Evolutionary conservation across 2,113 vertebrate species (phyloP).

Genomic region (Neopipo cinnamomea): DNA sequence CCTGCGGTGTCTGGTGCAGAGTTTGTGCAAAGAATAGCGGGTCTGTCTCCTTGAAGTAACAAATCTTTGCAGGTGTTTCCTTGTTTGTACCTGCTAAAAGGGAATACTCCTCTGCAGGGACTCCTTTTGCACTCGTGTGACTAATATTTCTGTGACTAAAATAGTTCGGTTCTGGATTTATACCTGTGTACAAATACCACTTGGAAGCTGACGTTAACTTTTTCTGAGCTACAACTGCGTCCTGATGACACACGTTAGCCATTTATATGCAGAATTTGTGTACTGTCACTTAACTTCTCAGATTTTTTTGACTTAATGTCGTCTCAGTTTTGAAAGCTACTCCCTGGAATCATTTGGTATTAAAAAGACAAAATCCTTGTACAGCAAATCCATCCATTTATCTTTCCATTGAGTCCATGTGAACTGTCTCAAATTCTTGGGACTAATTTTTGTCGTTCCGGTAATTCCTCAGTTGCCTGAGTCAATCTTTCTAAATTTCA

Average conservation of each 20-base stretch:
- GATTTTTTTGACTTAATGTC: slow-evolving; percentile 18
- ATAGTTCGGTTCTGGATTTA: slow-evolving; percentile 60
- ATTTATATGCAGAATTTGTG: slow-evolving; percentile 36
- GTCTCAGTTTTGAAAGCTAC: slow-evolving; percentile 23
- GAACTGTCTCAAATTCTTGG: neutral
- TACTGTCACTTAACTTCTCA: slow-evolving; percentile 30
- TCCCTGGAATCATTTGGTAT: slow-evolving; percentile 41
- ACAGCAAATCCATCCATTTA: neutral
- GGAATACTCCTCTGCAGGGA: slow-evolving; percentile 75
- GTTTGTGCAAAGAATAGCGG: slow-evolving; percentile 71
- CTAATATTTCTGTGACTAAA: slow-evolving; percentile 74
- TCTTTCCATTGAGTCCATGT: neutral
- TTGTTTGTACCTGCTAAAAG: slow-evolving; percentile 73
- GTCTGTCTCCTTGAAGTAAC: slow-evolving; percentile 75
- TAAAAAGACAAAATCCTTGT: neutral
- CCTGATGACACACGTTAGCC: slow-evolving; percentile 61
- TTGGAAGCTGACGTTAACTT: slow-evolving; percentile 64
- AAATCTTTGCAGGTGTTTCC: slow-evolving; percentile 71
- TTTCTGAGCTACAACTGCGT: slow-evolving; percentile 65
- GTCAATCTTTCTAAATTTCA: slow-evolving; percentile 45
- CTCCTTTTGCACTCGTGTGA: slow-evolving; percentile 77
- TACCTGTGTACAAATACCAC: slow-evolving; percentile 59
- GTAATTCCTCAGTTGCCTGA: slow-evolving; percentile 36
- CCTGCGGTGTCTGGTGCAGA: slow-evolving; percentile 70
- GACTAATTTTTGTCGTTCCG: slow-evolving; percentile 34